A percentile compares a stretch with the other conserved stretches of the same genome.
Conservation (phyloP, 2,797 vertebrate species). For the Melanotaenia nigrans region DNA sequence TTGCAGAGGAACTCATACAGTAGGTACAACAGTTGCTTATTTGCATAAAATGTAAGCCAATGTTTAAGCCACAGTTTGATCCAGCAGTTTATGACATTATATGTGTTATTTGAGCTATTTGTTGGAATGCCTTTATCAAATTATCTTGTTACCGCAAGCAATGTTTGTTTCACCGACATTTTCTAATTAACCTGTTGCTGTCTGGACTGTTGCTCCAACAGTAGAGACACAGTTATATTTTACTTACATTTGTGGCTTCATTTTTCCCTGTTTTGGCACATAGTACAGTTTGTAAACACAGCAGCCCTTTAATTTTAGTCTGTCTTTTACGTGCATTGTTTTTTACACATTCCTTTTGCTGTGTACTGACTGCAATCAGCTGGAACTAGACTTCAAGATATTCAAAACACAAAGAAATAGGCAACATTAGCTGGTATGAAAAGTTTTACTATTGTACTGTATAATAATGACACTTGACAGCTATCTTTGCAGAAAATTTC, state of each 20-base stretch:
- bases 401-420: constrained; percentile 7
- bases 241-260: constrained; percentile 18
- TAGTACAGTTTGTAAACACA: constrained; percentile 28
- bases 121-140: too few species aligned
- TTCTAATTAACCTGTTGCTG: constrained; percentile 7
- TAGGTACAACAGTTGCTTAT: not conserved
- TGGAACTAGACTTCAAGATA: constrained; percentile 27
- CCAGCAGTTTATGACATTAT: not conserved
- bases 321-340: constrained; percentile 7
- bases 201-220: constrained; percentile 4
- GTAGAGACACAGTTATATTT: constrained; percentile 24
- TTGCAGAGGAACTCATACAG: not conserved
- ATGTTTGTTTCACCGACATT: not conserved
- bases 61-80: not conserved
- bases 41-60: not conserved
- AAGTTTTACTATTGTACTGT: constrained; percentile 26
- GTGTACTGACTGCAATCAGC: constrained; percentile 20
- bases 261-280: constrained; percentile 30
- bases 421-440: constrained; percentile 12
- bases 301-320: constrained; percentile 15
- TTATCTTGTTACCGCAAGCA: not conserved
- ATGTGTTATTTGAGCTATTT: not conserved
- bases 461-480: constrained; percentile 28
- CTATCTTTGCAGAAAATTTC: constrained; percentile 26
- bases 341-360: constrained; percentile 14